phyloP scores from a whole-genome alignment of 2,113 vertebrate genomes.

The Phycodurus eques region DNA sequence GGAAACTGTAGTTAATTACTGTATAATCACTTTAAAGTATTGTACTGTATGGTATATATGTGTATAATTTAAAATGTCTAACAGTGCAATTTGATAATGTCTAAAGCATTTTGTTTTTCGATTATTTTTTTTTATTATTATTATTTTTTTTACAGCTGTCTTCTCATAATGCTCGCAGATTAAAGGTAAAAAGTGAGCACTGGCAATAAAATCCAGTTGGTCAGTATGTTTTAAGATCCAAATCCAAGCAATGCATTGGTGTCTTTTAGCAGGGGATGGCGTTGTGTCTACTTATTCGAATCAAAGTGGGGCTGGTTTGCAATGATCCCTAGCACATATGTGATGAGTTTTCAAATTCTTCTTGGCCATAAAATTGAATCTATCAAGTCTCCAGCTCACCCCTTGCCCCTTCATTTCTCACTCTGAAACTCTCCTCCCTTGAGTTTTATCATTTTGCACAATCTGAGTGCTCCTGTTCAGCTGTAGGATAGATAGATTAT shows the following conservation, averaged over 20 bases:
- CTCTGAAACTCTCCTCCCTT: conserved; percentile 43
- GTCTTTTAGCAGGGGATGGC: conserved; percentile 15
- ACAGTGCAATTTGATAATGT: conserved; percentile 13
- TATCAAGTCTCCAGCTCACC: conserved; percentile 50
- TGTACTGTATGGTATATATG: too few relatives aligned
- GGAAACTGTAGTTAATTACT: too few relatives aligned
- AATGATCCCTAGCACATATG: conserved; percentile 53
- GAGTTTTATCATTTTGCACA: conserved; percentile 61
- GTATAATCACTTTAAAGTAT: too few relatives aligned
- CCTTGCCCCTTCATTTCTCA: conserved; percentile 51
- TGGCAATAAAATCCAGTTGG: conserved; percentile 47
- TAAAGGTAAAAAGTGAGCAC: conserved; percentile 27
- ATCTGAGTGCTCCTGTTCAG: conserved; percentile 49
- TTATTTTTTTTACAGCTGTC: conserved; percentile 11
- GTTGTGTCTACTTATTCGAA: conserved; percentile 34
- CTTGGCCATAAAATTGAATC: conserved; percentile 72
- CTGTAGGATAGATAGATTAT: conserved; percentile 38
- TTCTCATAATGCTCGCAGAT: conserved; percentile 37
- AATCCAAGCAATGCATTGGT: conserved; percentile 48
- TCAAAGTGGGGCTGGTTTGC: conserved; percentile 53
- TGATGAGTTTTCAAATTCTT: conserved; percentile 70
- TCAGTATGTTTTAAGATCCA: conserved; percentile 54
- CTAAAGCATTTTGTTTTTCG: conserved; percentile 26
- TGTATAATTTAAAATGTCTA: conserved; percentile 2
- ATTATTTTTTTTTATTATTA: conserved; percentile 7